phyloP scores from a whole-genome alignment of 2,797 vertebrate species.

The Liparis tanakae region DNA sequence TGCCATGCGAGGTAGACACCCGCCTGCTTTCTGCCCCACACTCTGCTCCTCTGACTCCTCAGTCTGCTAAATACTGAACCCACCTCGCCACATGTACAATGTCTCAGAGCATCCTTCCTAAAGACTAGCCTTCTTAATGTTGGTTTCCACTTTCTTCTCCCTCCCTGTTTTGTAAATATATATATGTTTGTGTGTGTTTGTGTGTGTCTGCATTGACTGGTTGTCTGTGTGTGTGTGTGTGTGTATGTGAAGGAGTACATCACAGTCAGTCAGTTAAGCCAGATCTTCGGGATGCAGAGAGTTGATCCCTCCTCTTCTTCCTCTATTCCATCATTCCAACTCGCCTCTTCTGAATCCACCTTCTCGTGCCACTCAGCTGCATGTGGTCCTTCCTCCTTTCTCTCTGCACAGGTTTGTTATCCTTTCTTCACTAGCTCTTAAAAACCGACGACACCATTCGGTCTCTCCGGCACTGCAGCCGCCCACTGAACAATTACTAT shows the following conservation, averaged over 20 bases:
- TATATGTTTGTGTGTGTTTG: conserved; percentile 29
- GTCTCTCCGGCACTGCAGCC: not conserved
- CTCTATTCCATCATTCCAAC: conserved; percentile 79
- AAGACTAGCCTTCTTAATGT: not conserved
- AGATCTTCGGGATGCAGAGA: conserved; percentile 84
- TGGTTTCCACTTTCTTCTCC: conserved; percentile 44
- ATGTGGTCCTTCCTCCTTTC: conserved; percentile 80
- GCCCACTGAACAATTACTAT: conserved; percentile 11
- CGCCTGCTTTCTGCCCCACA: conserved; percentile 42
- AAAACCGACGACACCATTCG: not conserved
- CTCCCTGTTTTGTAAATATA: conserved; percentile 37
- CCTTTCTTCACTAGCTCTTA: not conserved
- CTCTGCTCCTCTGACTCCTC: conserved; percentile 24
- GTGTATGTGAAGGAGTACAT: conserved; percentile 85
- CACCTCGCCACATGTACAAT: conserved; percentile 11
- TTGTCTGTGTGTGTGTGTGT: conserved; percentile 18
- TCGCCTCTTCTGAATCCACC: conserved; percentile 72
- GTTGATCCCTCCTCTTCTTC: conserved; percentile 72
- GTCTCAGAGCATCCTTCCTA: conserved; percentile 5
- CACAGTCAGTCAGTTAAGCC: conserved; percentile 91
- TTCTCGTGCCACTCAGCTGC: conserved; percentile 76
- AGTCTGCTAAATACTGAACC: conserved; percentile 13
- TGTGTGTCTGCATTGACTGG: conserved; percentile 26
- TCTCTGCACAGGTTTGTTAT: conserved; percentile 88
- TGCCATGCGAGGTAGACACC: conserved; percentile 86